These are phyloP conservation scores for Megalops cyprinoides DNA, from an alignment of 2,797 vertebrate genomes.

Conservation along the genomic window DNA sequence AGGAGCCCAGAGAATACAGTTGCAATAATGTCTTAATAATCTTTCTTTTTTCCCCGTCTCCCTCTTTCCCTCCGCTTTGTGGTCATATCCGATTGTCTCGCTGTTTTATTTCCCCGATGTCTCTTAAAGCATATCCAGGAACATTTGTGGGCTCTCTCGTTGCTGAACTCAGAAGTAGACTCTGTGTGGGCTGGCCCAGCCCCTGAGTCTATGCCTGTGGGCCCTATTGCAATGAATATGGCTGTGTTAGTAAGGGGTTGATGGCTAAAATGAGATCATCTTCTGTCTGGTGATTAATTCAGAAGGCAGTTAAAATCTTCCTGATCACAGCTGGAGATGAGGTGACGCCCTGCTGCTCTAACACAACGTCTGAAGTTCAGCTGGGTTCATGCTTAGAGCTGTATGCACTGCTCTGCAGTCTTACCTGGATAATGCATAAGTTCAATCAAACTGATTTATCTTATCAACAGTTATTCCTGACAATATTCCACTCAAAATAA, in stretches of 20 bases:
- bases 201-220: background rate
- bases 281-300: too few species aligned
- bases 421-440: too few species aligned
- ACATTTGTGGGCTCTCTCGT: background rate
- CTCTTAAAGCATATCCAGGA: background rate
- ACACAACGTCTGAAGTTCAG: too few species aligned
- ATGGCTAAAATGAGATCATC: background rate
- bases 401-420: too few species aligned
- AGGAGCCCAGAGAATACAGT: background rate
- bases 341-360: too few species aligned
- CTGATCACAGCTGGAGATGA: too few species aligned
- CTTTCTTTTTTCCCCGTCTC: background rate
- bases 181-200: background rate
- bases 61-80: background rate
- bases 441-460: too few species aligned
- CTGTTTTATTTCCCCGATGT: slow-evolving; percentile 14
- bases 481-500: too few species aligned
- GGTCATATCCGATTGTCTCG: slow-evolving; percentile 7
- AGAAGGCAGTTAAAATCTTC: too few species aligned
- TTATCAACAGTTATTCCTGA: too few species aligned
- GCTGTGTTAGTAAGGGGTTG: background rate
- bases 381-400: too few species aligned
- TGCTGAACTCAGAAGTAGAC: background rate
- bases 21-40: slow-evolving; percentile 6
- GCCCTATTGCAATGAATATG: background rate